These are phyloP conservation scores for Colostygia pectinataria DNA, from an alignment of 2,888 invertebrate species.

Conservation along the genomic window DNA sequence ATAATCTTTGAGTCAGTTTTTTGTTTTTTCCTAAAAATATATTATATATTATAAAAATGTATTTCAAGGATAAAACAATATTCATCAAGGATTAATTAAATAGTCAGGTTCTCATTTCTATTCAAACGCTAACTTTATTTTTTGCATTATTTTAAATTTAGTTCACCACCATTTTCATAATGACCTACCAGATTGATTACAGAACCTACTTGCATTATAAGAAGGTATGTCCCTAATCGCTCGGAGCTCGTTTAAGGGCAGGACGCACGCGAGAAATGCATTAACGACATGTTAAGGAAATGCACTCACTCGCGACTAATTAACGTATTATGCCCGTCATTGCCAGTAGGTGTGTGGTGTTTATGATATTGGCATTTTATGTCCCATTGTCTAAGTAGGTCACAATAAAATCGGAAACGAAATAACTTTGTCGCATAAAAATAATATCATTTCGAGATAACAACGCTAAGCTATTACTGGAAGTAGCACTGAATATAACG, in stretches of 20 bases:
- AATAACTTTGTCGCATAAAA: conserved; percentile 18
- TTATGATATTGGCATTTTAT: conserved; percentile 26
- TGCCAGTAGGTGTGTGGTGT: conserved; percentile 23
- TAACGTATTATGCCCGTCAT: conserved; percentile 40
- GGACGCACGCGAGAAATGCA: conserved; percentile 58
- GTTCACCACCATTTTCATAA: conserved; percentile 15
- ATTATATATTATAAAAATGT: too few species aligned
- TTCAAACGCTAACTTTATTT: too few species aligned
- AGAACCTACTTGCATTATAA: conserved; percentile 17
- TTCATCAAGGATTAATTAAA: too few species aligned
- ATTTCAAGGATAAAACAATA: too few species aligned
- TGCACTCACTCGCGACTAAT: conserved; percentile 57
- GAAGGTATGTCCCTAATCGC: conserved; percentile 28
- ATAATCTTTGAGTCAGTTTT: too few species aligned
- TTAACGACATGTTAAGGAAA: conserved; percentile 52
- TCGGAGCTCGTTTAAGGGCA: conserved; percentile 25
- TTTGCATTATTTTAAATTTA: conserved; percentile 2
- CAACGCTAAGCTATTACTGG: not conserved
- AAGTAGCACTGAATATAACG: not conserved
- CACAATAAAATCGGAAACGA: conserved; percentile 14
- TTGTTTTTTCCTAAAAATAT: too few species aligned
- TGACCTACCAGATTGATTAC: conserved; percentile 25
- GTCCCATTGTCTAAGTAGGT: conserved; percentile 11
- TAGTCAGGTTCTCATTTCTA: too few species aligned
- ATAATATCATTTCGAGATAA: conserved; percentile 5